Evolutionary conservation across 2,888 invertebrate species (phyloP).

Genomic region (Lathronympha strigana): DNA sequence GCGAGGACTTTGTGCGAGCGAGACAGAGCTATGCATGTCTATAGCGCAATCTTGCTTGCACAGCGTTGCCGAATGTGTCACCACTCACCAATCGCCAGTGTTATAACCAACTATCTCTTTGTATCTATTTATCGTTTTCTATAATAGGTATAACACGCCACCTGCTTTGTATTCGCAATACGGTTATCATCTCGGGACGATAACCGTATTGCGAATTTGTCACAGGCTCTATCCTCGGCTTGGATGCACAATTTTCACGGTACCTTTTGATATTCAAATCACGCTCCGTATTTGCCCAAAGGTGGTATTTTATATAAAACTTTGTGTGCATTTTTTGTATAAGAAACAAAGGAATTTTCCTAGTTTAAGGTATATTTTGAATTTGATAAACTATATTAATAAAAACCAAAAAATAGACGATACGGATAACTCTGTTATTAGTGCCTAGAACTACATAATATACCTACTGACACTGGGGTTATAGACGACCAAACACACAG

Average conservation of each 20-base stretch:
- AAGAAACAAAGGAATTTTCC: background rate
- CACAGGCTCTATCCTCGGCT: conserved; percentile 48
- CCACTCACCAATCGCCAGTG: no score
- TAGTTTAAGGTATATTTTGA: background rate
- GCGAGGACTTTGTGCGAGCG: no score
- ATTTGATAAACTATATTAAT: no score
- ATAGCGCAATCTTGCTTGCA: no score
- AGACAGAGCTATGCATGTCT: no score
- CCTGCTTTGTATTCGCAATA: conserved; percentile 57
- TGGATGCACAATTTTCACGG: conserved; percentile 50
- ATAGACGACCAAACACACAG: no score
- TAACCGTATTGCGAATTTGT: no score
- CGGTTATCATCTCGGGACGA: conserved; percentile 55
- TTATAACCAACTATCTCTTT: conserved; percentile 33
- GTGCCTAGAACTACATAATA: no score
- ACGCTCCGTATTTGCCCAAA: conserved; percentile 42
- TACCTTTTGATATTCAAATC: conserved; percentile 63
- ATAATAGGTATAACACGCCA: conserved; percentile 43
- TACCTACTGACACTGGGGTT: no score
- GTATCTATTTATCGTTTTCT: conserved; percentile 10
- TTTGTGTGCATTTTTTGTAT: conserved; percentile 21
- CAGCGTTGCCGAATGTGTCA: no score
- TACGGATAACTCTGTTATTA: no score
- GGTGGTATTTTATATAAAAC: conserved; percentile 42
- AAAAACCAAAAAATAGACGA: no score